Base-by-base conservation (phyloP, 2,888 invertebrate genomes). In the Melieria omissa region DNA sequence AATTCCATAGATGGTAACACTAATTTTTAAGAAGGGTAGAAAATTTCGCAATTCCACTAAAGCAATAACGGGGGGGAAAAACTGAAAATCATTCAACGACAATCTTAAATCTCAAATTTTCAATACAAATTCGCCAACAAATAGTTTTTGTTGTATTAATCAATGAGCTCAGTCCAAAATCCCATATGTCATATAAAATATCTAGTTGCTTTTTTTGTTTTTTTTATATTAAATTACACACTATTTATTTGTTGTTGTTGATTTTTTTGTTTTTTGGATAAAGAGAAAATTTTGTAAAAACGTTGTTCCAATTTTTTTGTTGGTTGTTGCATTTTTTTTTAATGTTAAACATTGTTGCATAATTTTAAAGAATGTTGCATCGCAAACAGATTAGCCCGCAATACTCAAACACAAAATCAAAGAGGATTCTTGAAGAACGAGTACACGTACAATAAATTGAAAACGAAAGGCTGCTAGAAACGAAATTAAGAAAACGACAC, bases 281-380 rank as follows among this genome's bases (percentile, higher is more conserved):
- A 85, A 85, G 85, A 85, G 85, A 80, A 84, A 85, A 85, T 85
- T 85, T 85, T 85, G 85, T 85, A 86, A 85, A 81, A 81, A 80
- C 78, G 80, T 75, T 76, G 70, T 78, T 80, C 73, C 77, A 74
- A 77, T 78, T 77, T 75, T 74, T 80, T 76, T 73, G 78, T 81
- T 63, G 10, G 16, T 45, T 46, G 12, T 16, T 8, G 14, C 29
- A 46, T 46, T 76, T 74, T 66, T n/a, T 76, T 74, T 68, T 68
- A 55, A 46, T 61, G 74, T 76, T 72, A 58, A 71, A 75, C 44
- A 62, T 68, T 67, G 62, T 46, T 41, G 49, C 29, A 29, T 29
- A 29, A 29, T 29, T 29, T 29, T 2, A 29, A 29, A 29, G 29
- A 29, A 29, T 29, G 29, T 29, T 29, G 29, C 29, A 29, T 29